A percentile compares a stretch with the other conserved stretches of the same genome.
Evolutionary conservation across 2,113 vertebrate genomes (phyloP).

Genomic region (Podiceps cristatus): DNA sequence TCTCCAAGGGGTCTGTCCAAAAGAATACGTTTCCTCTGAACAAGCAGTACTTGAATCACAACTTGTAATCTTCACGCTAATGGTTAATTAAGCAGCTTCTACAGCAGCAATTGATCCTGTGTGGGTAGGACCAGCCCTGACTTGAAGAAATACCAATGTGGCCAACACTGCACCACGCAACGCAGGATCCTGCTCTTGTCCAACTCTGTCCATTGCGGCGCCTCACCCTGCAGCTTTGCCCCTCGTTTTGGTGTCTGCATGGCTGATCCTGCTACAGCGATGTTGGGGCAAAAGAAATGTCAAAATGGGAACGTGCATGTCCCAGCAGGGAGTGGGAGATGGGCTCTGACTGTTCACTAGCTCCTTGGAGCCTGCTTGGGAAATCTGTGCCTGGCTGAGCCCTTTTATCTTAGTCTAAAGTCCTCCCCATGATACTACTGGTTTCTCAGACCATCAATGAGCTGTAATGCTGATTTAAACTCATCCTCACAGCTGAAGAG

Average conservation of each 20-base stretch:
- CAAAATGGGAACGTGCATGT: accelerated
- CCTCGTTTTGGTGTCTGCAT: neutral
- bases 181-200: neutral
- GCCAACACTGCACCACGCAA: accelerated
- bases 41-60: neutral
- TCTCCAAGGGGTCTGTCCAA: neutral
- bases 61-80: neutral
- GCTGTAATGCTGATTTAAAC: neutral
- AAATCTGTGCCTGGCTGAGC: neutral
- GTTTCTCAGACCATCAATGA: neutral
- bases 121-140: neutral
- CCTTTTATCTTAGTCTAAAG: neutral
- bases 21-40: neutral
- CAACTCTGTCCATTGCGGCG: neutral
- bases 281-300: too few species aligned
- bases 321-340: neutral
- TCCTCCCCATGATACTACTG: neutral
- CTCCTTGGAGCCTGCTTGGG: neutral
- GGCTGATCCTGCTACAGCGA: neutral
- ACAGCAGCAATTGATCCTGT: neutral
- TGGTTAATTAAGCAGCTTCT: neutral
- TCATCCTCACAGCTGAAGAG: neutral
- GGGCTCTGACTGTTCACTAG: neutral
- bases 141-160: accelerated
- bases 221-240: neutral